phyloP scores from a whole-genome alignment of 2,113 vertebrate genomes.

The Callithrix jacchus region DNA sequence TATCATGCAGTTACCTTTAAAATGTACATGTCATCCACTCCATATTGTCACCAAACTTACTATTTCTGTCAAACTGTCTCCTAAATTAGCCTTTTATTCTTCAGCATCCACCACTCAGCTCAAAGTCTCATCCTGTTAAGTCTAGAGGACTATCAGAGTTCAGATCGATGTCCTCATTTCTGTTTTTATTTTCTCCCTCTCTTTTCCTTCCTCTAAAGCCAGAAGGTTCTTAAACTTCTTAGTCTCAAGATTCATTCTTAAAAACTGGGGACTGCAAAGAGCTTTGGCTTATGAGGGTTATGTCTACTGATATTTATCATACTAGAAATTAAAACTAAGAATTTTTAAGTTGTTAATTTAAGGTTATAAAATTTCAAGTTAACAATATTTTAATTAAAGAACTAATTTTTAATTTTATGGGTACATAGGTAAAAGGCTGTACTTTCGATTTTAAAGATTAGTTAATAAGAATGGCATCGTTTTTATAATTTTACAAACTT shows the following conservation, averaged over 20 bases:
- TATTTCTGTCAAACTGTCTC: neutral
- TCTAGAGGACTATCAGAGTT: neutral
- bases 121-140: neutral
- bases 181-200: neutral
- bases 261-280: slow-evolving; percentile 1
- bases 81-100: neutral
- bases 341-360: neutral
- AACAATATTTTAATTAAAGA: slow-evolving; percentile 18
- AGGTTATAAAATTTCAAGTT: neutral
- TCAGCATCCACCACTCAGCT: neutral
- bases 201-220: neutral
- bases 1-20: neutral
- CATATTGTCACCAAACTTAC: neutral
- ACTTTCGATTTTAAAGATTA: slow-evolving; percentile 33
- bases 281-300: neutral
- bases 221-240: neutral
- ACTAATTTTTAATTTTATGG: too few species aligned
- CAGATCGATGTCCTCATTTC: neutral
- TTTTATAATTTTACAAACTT: neutral
- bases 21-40: neutral
- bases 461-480: neutral
- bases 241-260: neutral
- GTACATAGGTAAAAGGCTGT: too few species aligned
- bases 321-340: slow-evolving; percentile 43
- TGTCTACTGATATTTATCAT: neutral